phyloP scores from a whole-genome alignment of 1,140 invertebrate genomes.

The Matsumurasca onukii region DNA sequence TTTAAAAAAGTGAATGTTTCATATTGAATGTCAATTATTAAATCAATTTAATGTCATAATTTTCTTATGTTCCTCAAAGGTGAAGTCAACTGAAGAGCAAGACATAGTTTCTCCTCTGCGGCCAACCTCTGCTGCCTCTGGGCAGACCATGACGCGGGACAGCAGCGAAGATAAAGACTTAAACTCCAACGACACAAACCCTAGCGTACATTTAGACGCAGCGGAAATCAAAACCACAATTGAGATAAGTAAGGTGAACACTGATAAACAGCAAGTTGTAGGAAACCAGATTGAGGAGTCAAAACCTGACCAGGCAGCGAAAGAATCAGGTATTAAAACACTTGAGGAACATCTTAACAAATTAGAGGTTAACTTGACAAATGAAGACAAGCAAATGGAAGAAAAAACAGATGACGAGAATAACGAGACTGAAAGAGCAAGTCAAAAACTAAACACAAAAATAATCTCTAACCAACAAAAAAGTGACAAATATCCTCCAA shows the following conservation, averaged over 20 bases:
- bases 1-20: too few relatives aligned
- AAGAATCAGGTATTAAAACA: background rate
- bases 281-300: background rate
- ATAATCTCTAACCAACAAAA: background rate
- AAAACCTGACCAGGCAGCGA: background rate
- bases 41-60: too few relatives aligned
- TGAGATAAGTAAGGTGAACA: background rate
- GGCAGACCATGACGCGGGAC: background rate
- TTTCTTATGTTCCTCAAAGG: too few relatives aligned
- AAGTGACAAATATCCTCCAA: background rate
- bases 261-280: background rate
- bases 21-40: too few relatives aligned
- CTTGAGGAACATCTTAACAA: background rate
- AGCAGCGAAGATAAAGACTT: conserved; percentile 14
- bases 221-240: background rate
- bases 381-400: background rate
- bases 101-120: background rate
- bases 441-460: background rate
- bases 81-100: background rate
- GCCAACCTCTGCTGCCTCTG: background rate
- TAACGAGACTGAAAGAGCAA: background rate
- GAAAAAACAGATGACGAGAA: background rate
- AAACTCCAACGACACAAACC: background rate
- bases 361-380: background rate
- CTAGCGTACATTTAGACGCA: background rate